Evolutionary conservation across 2,113 vertebrate species (phyloP).

Genomic region (Rhabdomys dilectus): DNA sequence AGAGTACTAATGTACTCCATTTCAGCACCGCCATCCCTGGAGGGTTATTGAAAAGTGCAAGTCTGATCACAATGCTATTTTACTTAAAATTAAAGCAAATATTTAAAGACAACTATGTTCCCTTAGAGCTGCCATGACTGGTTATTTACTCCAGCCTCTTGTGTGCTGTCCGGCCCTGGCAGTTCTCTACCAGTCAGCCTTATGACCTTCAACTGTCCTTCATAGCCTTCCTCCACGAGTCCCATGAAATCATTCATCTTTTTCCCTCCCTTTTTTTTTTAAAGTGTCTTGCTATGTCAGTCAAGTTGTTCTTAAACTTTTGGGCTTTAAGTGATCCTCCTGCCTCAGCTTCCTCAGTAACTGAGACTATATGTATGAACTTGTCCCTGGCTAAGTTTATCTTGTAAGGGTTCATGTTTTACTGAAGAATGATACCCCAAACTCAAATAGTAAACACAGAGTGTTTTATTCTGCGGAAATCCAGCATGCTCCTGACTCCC

Average conservation of each 20-base stretch:
- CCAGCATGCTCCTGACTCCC: too few species aligned
- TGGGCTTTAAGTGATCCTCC: neutral
- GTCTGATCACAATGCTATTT: neutral
- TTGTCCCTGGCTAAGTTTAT: neutral
- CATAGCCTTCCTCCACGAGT: accelerated
- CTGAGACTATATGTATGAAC: neutral
- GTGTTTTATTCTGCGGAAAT: too few species aligned
- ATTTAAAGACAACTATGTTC: neutral
- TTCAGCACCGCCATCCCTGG: neutral
- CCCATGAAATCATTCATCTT: neutral
- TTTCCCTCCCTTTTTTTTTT: neutral
- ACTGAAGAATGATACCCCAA: too few species aligned
- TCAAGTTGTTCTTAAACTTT: neutral
- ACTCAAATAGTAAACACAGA: too few species aligned
- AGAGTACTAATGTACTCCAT: too few species aligned
- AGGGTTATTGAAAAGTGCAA: neutral
- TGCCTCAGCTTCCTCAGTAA: neutral
- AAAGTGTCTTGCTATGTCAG: neutral
- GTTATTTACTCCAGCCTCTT: too few species aligned
- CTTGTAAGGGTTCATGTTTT: too few species aligned
- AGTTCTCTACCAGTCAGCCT: neutral
- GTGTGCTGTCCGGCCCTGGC: neutral
- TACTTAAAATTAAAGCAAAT: neutral
- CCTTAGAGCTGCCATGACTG: neutral
- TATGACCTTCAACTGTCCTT: neutral